Evolutionary conservation across 1,140 invertebrate species (phyloP).

Genomic region (Heliconius nattereri): DNA sequence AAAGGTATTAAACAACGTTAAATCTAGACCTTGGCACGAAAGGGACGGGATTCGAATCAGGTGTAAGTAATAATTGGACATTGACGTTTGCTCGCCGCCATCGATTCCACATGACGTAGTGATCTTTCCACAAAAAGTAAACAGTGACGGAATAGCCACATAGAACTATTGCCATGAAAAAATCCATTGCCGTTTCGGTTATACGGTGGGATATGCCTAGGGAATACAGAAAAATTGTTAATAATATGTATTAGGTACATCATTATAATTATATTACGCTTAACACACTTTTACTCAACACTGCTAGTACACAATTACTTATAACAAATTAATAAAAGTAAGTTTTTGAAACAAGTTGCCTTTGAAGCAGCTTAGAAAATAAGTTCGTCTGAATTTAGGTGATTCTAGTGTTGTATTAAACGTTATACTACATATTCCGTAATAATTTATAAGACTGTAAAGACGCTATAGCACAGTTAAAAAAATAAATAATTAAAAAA

Average conservation of each 20-base stretch:
- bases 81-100: constrained; percentile 77
- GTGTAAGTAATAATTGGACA: constrained; percentile 66
- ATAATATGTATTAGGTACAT: too few species aligned
- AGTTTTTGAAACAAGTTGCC: too few species aligned
- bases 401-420: too few species aligned
- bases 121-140: constrained; percentile 78
- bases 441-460: too few species aligned
- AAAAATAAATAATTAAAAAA: constrained; percentile 42
- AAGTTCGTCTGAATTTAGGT: too few species aligned
- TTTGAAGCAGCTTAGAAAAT: too few species aligned
- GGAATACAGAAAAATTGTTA: constrained; percentile 19
- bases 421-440: too few species aligned
- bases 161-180: constrained; percentile 76
- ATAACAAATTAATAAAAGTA: too few species aligned
- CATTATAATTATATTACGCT: too few species aligned
- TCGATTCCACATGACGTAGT: constrained; percentile 77
- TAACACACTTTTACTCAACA: too few species aligned
- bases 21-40: constrained; percentile 71
- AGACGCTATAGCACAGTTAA: background rate
- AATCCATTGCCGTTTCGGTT: constrained; percentile 75
- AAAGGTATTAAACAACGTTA: constrained; percentile 58
- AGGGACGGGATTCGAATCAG: constrained; percentile 69
- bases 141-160: constrained; percentile 75
- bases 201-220: constrained; percentile 72
- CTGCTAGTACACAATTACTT: too few species aligned